Conservation (phyloP, 64 coral and sea anemone species). For the Stylophora pistillata region DNA sequence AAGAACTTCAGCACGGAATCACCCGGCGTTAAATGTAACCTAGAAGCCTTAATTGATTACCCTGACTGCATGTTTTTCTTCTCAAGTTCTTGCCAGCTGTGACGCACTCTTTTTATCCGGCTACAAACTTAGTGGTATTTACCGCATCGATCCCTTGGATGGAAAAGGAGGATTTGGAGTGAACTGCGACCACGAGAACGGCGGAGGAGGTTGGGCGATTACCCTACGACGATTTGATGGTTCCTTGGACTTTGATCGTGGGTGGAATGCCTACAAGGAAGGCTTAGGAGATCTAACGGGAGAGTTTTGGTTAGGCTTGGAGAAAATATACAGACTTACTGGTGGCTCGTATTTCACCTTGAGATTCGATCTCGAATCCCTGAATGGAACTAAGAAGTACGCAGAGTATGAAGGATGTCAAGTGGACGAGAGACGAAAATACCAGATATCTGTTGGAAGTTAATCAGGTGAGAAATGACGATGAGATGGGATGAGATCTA, state of each 20-base stretch:
- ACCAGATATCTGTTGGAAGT: slow-evolving; percentile 8
- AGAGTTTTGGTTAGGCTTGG: slow-evolving; percentile 30
- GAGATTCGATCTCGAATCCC: slow-evolving; percentile 13
- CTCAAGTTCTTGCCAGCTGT: slow-evolving; percentile 1
- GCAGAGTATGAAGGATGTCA: neutral
- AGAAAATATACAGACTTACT: neutral
- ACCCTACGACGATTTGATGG: slow-evolving; percentile 25
- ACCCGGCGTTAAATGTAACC: neutral
- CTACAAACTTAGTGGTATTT: neutral
- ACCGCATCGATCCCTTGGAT: neutral
- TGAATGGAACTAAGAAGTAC: neutral
- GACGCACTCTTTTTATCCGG: neutral
- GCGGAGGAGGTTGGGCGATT: slow-evolving; percentile 29
- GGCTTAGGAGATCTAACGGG: slow-evolving; percentile 34
- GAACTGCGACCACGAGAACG: slow-evolving; percentile 31
- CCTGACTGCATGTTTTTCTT: neutral
- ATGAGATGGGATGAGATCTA: no score
- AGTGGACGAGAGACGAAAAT: neutral
- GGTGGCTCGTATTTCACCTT: neutral
- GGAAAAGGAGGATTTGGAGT: slow-evolving; percentile 2
- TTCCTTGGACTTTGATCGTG: slow-evolving; percentile 27
- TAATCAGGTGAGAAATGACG: slow-evolving; percentile 3
- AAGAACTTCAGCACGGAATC: no score
- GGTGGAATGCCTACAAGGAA: slow-evolving; percentile 15
- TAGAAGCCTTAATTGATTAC: neutral